phyloP scores from a whole-genome alignment of 2,888 invertebrate species.

The Phymatocera aterrima region DNA sequence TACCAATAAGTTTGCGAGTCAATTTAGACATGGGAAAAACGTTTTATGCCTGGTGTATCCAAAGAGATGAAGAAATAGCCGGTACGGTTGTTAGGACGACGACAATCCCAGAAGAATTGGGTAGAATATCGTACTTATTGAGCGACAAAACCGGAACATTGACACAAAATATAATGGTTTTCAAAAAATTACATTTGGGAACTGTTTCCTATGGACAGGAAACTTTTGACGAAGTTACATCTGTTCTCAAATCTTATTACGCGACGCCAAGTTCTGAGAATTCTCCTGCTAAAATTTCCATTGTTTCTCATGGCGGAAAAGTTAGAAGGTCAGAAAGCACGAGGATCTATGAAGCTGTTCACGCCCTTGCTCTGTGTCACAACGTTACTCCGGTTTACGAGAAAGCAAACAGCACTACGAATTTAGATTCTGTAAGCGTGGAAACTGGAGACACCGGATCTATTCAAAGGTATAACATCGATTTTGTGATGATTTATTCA shows the following conservation, averaged over 20 bases:
- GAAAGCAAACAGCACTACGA: conserved; percentile 64
- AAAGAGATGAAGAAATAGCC: conserved; percentile 93
- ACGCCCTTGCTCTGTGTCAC: conserved; percentile 97
- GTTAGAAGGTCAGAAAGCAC: conserved; percentile 83
- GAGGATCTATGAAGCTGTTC: conserved; percentile 92
- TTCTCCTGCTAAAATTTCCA: conserved; percentile 61
- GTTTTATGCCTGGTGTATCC: conserved; percentile 98
- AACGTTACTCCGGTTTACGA: conserved; percentile 99
- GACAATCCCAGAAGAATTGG: conserved; percentile 98
- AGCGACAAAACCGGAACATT: conserved; percentile 99
- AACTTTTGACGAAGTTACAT: conserved; percentile 86
- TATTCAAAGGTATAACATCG: conserved; percentile 66
- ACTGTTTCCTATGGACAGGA: conserved; percentile 93
- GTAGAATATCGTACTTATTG: conserved; percentile 96
- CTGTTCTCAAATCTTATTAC: conserved; percentile 65
- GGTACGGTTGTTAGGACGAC: conserved; percentile 98
- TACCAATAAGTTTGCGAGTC: conserved; percentile 98
- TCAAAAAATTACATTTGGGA: conserved; percentile 96
- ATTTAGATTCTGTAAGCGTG: conserved; percentile 67
- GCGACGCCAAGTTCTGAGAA: conserved; percentile 55
- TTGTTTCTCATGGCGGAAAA: conserved; percentile 66
- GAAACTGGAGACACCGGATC: conserved; percentile 70
- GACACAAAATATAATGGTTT: conserved; percentile 99
- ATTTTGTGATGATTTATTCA: neutral
- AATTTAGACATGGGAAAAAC: conserved; percentile 99